Conservation (phyloP, 1,140 invertebrate species). For the Reticulitermes speratus region DNA sequence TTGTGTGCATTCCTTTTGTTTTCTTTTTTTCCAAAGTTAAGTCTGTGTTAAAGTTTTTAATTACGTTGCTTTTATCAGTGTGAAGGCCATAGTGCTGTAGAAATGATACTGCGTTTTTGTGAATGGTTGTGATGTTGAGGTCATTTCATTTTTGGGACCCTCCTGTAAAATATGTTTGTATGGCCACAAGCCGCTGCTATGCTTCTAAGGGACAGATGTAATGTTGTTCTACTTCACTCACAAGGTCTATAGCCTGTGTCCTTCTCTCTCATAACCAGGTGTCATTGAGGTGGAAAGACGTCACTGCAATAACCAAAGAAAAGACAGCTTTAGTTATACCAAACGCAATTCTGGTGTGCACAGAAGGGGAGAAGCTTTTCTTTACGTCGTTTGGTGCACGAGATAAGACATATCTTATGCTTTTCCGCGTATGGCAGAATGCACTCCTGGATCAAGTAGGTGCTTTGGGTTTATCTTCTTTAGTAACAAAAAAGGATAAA, state of each 20-base stretch:
- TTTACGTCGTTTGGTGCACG: conserved; percentile 89
- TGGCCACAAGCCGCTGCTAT: too few relatives aligned
- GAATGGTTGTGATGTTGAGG: too few relatives aligned
- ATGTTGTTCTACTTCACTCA: too few relatives aligned
- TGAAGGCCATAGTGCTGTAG: too few relatives aligned
- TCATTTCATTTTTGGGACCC: too few relatives aligned
- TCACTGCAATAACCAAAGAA: conserved; percentile 89
- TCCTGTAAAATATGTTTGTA: too few relatives aligned
- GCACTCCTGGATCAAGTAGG: conserved; percentile 81
- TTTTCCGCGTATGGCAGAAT: conserved; percentile 95
- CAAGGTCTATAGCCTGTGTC: neutral
- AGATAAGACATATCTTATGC: conserved; percentile 92
- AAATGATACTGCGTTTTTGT: too few relatives aligned
- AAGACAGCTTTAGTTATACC: conserved; percentile 92
- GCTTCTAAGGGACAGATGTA: too few relatives aligned
- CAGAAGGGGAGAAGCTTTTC: conserved; percentile 84
- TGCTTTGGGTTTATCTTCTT: neutral
- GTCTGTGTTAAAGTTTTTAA: too few relatives aligned
- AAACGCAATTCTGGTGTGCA: conserved; percentile 88
- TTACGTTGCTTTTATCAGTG: too few relatives aligned
- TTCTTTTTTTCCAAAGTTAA: too few relatives aligned
- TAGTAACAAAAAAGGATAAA: neutral
- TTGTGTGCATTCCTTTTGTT: too few relatives aligned
- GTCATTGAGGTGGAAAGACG: conserved; percentile 81
- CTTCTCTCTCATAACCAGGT: conserved; percentile 47